phyloP scores from a whole-genome alignment of 2,888 invertebrate species.

The Athalia circularis region DNA sequence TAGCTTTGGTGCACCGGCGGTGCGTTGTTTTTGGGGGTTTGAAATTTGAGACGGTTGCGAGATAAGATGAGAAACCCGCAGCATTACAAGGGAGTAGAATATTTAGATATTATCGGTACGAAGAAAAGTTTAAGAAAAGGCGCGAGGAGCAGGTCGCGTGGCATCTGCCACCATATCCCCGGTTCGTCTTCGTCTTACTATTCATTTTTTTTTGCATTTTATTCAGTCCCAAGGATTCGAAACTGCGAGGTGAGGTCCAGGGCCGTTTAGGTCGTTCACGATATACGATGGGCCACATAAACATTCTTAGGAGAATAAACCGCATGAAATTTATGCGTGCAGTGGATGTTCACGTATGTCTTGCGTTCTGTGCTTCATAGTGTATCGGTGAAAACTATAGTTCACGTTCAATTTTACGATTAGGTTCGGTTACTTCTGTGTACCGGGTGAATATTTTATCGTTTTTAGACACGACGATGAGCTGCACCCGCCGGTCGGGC shows the following conservation, averaged over 20 bases:
- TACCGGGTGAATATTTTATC: conserved; percentile 15
- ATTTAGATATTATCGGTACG: conserved; percentile 22
- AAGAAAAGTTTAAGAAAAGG: conserved; percentile 25
- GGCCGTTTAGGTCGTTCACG: neutral
- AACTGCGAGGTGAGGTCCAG: neutral
- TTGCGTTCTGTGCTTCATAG: neutral
- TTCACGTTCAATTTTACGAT: conserved; percentile 21
- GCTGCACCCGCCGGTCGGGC: too few species aligned
- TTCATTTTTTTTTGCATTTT: neutral
- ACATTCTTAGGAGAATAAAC: conserved; percentile 16
- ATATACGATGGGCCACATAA: conserved; percentile 34
- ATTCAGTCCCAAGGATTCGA: neutral
- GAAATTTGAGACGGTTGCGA: too few species aligned
- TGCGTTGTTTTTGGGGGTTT: too few species aligned
- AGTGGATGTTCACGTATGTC: too few species aligned
- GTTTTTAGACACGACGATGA: neutral
- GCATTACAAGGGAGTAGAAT: too few species aligned
- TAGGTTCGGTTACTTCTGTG: neutral
- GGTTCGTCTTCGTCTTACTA: neutral
- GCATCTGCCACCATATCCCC: conserved; percentile 42
- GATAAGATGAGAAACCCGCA: too few species aligned
- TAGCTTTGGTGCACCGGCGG: too few species aligned
- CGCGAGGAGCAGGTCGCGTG: conserved; percentile 32
- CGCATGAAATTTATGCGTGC: conserved; percentile 1
- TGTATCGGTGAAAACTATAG: neutral